phyloP scores from a whole-genome alignment of 2,113 vertebrate species.

The Dasyurus viverrinus region DNA sequence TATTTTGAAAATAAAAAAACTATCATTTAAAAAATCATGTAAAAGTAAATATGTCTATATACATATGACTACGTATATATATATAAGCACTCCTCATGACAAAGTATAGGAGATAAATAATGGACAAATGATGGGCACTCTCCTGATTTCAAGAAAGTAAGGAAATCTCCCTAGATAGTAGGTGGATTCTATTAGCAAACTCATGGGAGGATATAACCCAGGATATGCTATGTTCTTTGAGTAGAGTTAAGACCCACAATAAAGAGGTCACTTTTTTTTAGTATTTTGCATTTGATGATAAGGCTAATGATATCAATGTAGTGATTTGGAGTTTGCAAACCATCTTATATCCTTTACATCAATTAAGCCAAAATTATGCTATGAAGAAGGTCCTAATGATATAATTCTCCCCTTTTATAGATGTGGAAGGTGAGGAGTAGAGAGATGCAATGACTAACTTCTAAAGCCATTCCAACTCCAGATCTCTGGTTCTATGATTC shows the following conservation, averaged over 20 bases:
- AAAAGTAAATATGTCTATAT: not conserved
- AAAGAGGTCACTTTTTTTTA: not conserved
- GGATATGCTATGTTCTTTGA: not conserved
- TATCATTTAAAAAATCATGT: not conserved
- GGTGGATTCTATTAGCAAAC: not conserved
- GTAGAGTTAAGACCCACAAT: not conserved
- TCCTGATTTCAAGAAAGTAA: not conserved
- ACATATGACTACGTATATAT: not conserved
- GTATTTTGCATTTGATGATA: not conserved
- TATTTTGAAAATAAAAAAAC: too few species aligned
- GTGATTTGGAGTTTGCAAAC: not conserved
- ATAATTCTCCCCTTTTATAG: not conserved
- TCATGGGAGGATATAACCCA: not conserved
- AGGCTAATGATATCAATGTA: not conserved
- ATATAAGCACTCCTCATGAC: too few species aligned
- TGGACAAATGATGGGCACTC: not conserved
- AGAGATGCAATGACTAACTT: not conserved
- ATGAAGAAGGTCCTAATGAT: not conserved
- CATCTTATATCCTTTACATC: not conserved
- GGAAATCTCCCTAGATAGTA: not conserved
- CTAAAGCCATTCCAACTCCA: not conserved
- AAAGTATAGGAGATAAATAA: not conserved
- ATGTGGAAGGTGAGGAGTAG: not conserved
- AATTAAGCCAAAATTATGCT: not conserved
- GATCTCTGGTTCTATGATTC: not conserved